Evolutionary conservation across 2,113 vertebrate genomes (phyloP).

Genomic region (Hemibagrus wyckioides): DNA sequence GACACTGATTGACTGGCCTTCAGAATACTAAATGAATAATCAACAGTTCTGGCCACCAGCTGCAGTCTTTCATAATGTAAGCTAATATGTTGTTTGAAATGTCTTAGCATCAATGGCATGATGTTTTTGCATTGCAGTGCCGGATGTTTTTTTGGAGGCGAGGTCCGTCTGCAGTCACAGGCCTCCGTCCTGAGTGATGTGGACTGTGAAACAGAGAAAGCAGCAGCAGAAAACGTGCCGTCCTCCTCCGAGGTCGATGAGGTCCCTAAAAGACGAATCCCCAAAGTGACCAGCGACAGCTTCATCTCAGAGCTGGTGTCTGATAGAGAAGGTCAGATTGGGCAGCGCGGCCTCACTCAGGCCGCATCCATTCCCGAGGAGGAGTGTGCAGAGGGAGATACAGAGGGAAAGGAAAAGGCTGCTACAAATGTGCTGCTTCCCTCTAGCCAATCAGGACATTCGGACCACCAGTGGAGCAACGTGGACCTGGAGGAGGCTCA

Average conservation of each 20-base stretch:
- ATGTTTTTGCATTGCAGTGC: constrained; percentile 71
- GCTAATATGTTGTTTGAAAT: background rate
- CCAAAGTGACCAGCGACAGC: constrained; percentile 80
- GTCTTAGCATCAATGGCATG: background rate
- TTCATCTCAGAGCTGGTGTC: constrained; percentile 79
- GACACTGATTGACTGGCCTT: background rate
- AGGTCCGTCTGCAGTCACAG: constrained; percentile 78
- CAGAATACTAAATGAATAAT: background rate
- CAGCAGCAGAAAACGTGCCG: background rate
- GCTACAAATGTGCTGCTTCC: constrained; percentile 23
- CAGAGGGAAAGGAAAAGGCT: constrained; percentile 36
- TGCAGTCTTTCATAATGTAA: constrained; percentile 1
- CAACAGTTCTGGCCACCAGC: constrained; percentile 1
- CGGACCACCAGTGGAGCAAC: constrained; percentile 85
- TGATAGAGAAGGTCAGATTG: constrained; percentile 64
- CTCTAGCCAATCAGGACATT: constrained; percentile 55
- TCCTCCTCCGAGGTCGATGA: constrained; percentile 44
- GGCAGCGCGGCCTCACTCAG: constrained; percentile 19
- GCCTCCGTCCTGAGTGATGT: constrained; percentile 70
- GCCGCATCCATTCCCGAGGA: constrained; percentile 60
- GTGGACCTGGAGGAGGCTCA: constrained; percentile 89
- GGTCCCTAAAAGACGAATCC: constrained; percentile 63
- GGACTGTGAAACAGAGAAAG: constrained; percentile 76
- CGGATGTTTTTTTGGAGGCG: constrained; percentile 91
- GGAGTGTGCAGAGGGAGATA: constrained; percentile 37